Percentiles rank a stretch among this genome's conserved stretches.
Evolutionary conservation across 1,140 invertebrate species (phyloP).

Genomic region (Alviniconcha marisindica): DNA sequence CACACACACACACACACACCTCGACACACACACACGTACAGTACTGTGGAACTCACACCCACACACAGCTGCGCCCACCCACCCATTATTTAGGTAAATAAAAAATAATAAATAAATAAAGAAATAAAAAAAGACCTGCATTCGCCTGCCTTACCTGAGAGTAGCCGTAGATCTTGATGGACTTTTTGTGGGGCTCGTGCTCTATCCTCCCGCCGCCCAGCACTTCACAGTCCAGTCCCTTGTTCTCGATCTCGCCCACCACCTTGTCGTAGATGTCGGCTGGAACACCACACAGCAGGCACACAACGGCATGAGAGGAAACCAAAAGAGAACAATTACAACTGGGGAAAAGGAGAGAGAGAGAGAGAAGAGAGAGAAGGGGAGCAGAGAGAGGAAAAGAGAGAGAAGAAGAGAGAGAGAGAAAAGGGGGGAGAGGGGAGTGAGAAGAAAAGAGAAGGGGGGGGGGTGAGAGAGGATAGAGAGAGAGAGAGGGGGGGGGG

Average conservation of each 20-base stretch:
- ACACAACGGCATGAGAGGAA: not conserved
- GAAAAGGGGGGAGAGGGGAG: too few relatives aligned
- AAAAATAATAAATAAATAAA: not conserved
- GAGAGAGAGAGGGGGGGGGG: too few relatives aligned
- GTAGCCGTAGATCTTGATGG: conserved; percentile 90
- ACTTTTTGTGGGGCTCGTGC: conserved; percentile 85
- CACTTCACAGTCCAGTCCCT: conserved; percentile 83
- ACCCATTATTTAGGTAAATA: not conserved
- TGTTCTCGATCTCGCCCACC: conserved; percentile 76
- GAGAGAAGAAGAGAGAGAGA: too few relatives aligned
- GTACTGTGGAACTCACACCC: not conserved
- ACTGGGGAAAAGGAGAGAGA: too few relatives aligned
- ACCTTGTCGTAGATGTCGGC: conserved; percentile 84
- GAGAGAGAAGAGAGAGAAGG: too few relatives aligned
- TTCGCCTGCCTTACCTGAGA: conserved; percentile 81
- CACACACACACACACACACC: too few relatives aligned
- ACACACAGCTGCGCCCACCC: not conserved
- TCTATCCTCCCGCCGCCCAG: conserved; percentile 90
- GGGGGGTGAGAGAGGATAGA: too few relatives aligned
- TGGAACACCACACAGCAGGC: conserved; percentile 57
- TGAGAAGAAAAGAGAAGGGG: too few relatives aligned
- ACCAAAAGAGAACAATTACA: not conserved
- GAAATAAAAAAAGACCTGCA: not conserved
- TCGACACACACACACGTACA: too few relatives aligned
- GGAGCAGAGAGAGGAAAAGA: too few relatives aligned